Evolutionary conservation across 2,888 invertebrate genomes (phyloP).

Genomic region (Drosophila paranaensis): DNA sequence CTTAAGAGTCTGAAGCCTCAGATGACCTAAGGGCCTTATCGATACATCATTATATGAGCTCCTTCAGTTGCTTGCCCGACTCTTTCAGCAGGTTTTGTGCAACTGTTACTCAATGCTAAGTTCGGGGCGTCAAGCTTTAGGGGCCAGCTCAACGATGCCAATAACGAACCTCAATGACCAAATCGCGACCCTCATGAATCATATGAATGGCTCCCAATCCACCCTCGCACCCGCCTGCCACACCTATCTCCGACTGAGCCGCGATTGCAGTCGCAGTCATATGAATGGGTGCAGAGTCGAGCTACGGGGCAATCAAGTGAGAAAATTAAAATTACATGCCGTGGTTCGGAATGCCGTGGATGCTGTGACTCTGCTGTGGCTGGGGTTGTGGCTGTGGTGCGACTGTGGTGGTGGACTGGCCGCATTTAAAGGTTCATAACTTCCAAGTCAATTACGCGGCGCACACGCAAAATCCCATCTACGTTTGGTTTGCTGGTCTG

Average conservation of each 20-base stretch:
- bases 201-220: constrained; percentile 43
- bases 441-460: constrained; percentile 80
- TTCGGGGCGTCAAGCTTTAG: constrained; percentile 32
- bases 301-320: constrained; percentile 77
- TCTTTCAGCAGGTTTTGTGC: constrained; percentile 12
- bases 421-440: constrained; percentile 81
- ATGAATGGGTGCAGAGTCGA: constrained; percentile 53
- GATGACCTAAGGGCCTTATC: not conserved
- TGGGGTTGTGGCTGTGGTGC: constrained; percentile 13
- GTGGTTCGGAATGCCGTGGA: constrained; percentile 24
- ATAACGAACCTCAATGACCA: constrained; percentile 39
- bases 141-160: constrained; percentile 31
- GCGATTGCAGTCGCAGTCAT: constrained; percentile 23
- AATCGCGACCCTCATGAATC: constrained; percentile 32
- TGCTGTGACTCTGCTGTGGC: constrained; percentile 13
- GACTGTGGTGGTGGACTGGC: constrained; percentile 40
- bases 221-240: not conserved
- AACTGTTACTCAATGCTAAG: not conserved
- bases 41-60: not conserved
- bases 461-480: constrained; percentile 56
- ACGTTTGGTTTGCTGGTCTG: constrained; percentile 42
- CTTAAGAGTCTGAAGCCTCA: not conserved
- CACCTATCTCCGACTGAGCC: not conserved
- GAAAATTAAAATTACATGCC: constrained; percentile 79
- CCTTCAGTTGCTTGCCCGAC: constrained; percentile 1